Evolutionary conservation across 2,888 invertebrate genomes (phyloP).

Genomic region (Allacma fusca): DNA sequence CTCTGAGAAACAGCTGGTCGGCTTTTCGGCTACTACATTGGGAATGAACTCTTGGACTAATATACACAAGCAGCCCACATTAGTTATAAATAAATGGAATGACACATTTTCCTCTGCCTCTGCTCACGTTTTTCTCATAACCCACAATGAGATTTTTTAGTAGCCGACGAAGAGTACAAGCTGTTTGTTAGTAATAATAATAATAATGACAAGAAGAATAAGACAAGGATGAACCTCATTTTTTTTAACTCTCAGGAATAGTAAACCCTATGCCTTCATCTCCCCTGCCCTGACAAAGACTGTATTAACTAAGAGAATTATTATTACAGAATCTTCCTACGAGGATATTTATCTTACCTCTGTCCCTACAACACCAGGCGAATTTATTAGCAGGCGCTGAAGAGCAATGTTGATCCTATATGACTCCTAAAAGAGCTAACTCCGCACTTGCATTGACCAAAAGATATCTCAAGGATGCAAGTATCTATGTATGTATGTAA

Average conservation of each 20-base stretch:
- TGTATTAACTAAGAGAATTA: neutral
- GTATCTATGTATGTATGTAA: no score
- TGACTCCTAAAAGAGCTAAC: no score
- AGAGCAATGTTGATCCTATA: no score
- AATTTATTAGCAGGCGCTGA: no score
- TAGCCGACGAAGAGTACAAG: conserved; percentile 24
- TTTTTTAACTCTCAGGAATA: neutral
- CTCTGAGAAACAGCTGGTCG: no score
- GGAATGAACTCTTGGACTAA: no score
- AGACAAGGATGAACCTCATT: neutral
- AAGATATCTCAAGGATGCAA: no score
- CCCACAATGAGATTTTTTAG: conserved; percentile 37
- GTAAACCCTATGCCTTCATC: neutral
- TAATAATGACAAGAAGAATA: conserved; percentile 23
- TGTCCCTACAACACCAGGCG: no score
- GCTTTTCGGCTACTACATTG: no score
- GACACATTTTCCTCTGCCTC: conserved; percentile 52
- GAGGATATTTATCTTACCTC: no score
- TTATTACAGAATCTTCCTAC: no score
- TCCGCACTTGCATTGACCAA: no score
- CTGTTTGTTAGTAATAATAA: neutral
- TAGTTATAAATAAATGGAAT: conserved; percentile 51
- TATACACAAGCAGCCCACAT: neutral
- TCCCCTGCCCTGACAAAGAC: neutral
- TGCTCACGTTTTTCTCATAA: conserved; percentile 55